These are phyloP conservation scores for Cyprinodon brontotheroides DNA, from an alignment of 2,113 vertebrate species.

Conservation along the genomic window DNA sequence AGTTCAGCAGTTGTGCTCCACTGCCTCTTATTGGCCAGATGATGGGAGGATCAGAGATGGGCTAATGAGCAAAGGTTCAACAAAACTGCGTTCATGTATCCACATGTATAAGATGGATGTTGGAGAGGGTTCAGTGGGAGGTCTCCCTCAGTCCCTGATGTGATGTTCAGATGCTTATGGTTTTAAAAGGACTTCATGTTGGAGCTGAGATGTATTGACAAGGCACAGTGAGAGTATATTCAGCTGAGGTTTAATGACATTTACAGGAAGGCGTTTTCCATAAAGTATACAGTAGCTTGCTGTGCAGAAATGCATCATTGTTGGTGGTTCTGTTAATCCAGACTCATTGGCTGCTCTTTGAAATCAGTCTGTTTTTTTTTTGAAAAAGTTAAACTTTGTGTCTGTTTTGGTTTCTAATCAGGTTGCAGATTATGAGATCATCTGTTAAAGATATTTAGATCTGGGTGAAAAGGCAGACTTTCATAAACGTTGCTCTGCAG, in stretches of 20 bases:
- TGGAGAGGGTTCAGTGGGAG: conserved; percentile 2
- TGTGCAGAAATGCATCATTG: conserved; percentile 8
- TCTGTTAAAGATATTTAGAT: background rate
- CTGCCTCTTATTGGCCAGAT: conserved; percentile 33
- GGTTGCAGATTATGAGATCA: background rate
- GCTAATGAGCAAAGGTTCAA: background rate
- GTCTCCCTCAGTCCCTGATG: background rate
- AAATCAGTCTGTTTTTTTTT: background rate
- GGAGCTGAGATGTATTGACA: conserved; percentile 41
- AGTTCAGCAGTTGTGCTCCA: conserved; percentile 28
- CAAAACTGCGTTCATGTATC: conserved; percentile 7
- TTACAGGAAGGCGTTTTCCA: conserved; percentile 41
- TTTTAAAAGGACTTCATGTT: conserved; percentile 24
- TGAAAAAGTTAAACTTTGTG: background rate
- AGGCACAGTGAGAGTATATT: conserved; percentile 32
- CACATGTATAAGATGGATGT: background rate
- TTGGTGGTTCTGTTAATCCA: background rate
- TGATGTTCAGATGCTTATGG: conserved; percentile 26
- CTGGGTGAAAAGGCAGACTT: no score
- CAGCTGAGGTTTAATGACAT: conserved; percentile 22
- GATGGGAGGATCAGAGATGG: conserved; percentile 1
- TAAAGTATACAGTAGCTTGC: conserved; percentile 5
- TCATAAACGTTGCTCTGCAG: background rate
- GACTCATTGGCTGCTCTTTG: background rate
- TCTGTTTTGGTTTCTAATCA: background rate